Conservation (phyloP, 1,140 invertebrate species). For the Rhyacophila brunnea region DNA sequence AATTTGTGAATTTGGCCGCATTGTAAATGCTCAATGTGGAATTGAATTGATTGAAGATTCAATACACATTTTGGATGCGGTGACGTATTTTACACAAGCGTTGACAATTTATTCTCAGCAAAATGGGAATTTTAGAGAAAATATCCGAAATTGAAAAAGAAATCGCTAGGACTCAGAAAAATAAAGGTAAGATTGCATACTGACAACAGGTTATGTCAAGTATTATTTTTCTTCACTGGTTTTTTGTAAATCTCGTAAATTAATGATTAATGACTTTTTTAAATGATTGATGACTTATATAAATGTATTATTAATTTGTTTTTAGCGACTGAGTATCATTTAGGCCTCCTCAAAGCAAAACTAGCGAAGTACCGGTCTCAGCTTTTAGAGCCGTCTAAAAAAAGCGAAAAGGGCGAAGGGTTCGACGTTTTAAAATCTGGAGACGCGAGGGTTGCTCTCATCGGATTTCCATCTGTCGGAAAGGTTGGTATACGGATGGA, state of each 20-base stretch:
- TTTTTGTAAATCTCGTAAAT: too few relatives aligned
- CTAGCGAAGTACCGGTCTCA: constrained; percentile 96
- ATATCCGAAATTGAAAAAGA: constrained; percentile 98
- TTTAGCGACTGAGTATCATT: constrained; percentile 97
- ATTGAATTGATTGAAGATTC: too few relatives aligned
- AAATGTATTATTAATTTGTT: constrained; percentile 41
- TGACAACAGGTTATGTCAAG: too few relatives aligned
- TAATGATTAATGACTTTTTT: too few relatives aligned
- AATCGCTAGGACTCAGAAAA: constrained; percentile 98
- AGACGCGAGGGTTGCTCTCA: constrained; percentile 96
- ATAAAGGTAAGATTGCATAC: constrained; percentile 80
- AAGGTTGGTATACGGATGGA: too few relatives aligned
- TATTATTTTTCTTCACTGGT: too few relatives aligned
- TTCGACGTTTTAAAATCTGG: constrained; percentile 99
- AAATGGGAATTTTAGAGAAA: constrained; percentile 97
- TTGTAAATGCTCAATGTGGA: too few relatives aligned
- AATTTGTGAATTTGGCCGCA: too few relatives aligned
- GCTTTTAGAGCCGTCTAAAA: constrained; percentile 91
- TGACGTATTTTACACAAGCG: constrained; percentile 37
- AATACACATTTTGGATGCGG: constrained; percentile 9
- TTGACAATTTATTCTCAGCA: constrained; percentile 40
- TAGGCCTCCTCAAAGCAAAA: constrained; percentile 97
- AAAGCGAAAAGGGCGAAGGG: constrained; percentile 97
- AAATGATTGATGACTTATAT: too few relatives aligned
- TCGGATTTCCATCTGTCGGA: constrained; percentile 96